phyloP scores from a whole-genome alignment of 2,797 vertebrate species.

The Phoeniculus purpureus region DNA sequence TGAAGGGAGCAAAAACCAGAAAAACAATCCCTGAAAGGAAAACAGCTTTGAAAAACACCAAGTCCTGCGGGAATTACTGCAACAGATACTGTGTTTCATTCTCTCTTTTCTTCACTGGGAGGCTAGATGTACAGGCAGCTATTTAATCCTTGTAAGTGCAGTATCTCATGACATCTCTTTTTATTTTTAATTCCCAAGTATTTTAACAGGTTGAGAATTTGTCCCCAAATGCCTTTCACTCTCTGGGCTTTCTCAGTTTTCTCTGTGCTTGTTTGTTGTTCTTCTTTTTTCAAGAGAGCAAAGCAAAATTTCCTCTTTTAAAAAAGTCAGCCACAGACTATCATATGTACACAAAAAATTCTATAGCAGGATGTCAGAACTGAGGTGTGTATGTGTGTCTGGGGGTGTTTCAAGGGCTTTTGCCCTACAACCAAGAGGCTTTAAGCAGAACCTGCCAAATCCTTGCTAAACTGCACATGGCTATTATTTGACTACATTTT shows the following conservation, averaged over 20 bases:
- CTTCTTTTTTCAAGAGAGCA: neutral
- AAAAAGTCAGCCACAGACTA: neutral
- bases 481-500: neutral
- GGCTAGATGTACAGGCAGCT: neutral
- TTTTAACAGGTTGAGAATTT: conserved; percentile 11
- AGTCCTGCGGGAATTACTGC: neutral
- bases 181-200: neutral
- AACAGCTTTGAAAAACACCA: neutral
- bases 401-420: neutral
- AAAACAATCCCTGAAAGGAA: neutral
- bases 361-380: neutral
- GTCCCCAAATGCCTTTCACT: neutral
- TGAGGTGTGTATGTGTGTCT: no score
- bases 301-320: neutral
- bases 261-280: neutral
- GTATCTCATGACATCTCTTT: neutral
- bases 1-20: neutral
- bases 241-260: neutral
- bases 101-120: neutral
- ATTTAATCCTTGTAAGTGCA: neutral
- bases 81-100: conserved; percentile 9
- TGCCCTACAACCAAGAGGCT: neutral
- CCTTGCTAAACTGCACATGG: neutral
- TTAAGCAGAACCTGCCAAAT: neutral
- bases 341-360: neutral